Percentiles rank a stretch among this genome's conserved stretches.
Conservation (phyloP, 1,140 invertebrate species). For the Caenorhabditis tropicalis region DNA sequence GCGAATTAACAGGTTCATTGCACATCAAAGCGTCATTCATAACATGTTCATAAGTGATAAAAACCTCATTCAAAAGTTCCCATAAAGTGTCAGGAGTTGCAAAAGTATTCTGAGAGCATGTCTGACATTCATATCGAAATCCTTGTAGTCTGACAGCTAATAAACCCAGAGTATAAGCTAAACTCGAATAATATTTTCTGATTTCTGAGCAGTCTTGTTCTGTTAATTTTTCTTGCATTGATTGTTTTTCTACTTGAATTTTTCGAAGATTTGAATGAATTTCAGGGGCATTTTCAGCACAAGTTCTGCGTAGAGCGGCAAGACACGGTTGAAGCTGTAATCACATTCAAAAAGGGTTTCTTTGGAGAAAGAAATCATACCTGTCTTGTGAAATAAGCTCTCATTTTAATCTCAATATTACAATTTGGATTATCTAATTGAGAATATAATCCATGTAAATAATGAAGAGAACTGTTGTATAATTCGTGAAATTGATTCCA, state of each 20-base stretch:
- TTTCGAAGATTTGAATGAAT: neutral
- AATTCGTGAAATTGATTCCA: neutral
- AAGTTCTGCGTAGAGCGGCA: constrained; percentile 14
- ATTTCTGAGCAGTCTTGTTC: neutral
- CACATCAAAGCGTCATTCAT: constrained; percentile 54
- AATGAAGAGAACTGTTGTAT: neutral
- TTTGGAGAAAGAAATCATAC: neutral
- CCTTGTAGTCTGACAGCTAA: constrained; percentile 9
- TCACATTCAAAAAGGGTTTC: neutral
- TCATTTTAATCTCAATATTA: constrained; percentile 25
- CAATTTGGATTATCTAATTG: constrained; percentile 25
- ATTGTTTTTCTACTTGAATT: constrained; percentile 16
- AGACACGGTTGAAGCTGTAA: constrained; percentile 37
- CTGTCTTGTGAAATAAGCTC: constrained; percentile 24
- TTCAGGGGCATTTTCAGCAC: constrained; percentile 18
- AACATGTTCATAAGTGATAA: constrained; percentile 40
- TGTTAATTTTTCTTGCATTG: neutral
- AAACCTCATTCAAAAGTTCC: constrained; percentile 7
- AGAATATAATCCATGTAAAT: constrained; percentile 12
- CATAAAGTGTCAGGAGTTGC: neutral
- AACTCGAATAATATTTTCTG: neutral
- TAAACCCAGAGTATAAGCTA: constrained; percentile 6
- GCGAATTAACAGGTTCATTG: constrained; percentile 50
- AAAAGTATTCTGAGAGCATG: neutral
- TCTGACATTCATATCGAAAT: constrained; percentile 29